A percentile compares a stretch with the other conserved stretches of the same genome.
Conservation (phyloP, 2,888 invertebrate species). For the Dryadula phaetusa region DNA sequence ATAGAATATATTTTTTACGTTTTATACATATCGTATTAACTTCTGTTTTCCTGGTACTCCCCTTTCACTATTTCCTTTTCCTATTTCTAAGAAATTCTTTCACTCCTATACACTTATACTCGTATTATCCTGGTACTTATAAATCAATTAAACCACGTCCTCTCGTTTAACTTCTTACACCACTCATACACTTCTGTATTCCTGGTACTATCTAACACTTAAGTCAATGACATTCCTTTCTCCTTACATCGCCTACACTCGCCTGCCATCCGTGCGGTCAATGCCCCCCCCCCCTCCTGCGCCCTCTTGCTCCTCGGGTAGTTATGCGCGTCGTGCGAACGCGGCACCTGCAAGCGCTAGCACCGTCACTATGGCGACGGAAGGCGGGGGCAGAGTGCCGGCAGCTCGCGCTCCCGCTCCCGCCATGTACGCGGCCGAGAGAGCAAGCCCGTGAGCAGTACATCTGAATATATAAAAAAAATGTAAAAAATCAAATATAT, state of each 20-base stretch:
- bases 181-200: neutral
- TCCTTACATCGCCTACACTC: neutral
- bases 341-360: slow-evolving; percentile 53
- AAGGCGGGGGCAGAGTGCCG: slow-evolving; percentile 53
- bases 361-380: slow-evolving; percentile 45
- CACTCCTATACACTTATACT: neutral
- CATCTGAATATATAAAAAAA: slow-evolving; percentile 64
- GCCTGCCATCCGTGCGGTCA: slow-evolving; percentile 1
- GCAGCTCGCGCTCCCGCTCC: slow-evolving; percentile 76
- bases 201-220: neutral
- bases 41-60: slow-evolving; percentile 1
- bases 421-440: slow-evolving; percentile 78
- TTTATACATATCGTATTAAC: neutral
- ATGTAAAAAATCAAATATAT: too few species aligned
- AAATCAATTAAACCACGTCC: neutral
- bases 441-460: slow-evolving; percentile 82
- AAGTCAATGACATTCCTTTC: too few species aligned
- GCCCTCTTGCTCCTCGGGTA: neutral
- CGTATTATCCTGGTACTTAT: neutral
- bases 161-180: neutral
- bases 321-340: slow-evolving; percentile 40
- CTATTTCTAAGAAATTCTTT: neutral
- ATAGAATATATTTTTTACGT: neutral
- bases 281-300: neutral
- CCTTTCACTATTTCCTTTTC: neutral